Evolutionary conservation across 2,888 invertebrate species (phyloP).

Genomic region (Rambutsinella grinnellia): DNA sequence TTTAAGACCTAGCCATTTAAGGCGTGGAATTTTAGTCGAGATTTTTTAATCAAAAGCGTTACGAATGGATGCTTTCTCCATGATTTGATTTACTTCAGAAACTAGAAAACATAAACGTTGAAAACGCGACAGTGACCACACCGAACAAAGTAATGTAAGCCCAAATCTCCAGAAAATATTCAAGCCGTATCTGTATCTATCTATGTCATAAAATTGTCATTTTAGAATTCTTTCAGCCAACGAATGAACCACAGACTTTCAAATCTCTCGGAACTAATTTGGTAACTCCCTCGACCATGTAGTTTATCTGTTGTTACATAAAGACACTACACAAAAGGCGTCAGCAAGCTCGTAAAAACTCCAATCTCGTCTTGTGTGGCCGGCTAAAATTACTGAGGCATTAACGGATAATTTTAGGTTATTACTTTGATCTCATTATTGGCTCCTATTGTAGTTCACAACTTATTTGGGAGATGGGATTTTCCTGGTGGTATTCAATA

Average conservation of each 20-base stretch:
- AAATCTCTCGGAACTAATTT: constrained; percentile 4
- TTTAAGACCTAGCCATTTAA: too few species aligned
- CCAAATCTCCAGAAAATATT: neutral
- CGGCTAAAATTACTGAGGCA: constrained; percentile 39
- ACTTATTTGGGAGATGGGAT: constrained; percentile 12
- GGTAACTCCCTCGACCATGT: constrained; percentile 29
- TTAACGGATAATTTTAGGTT: constrained; percentile 38
- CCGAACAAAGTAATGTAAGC: too few species aligned
- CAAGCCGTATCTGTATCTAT: too few species aligned
- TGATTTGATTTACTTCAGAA: too few species aligned
- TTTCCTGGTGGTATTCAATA: neutral
- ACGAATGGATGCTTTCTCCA: too few species aligned
- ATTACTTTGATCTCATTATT: constrained; percentile 38
- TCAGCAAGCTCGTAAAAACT: constrained; percentile 46
- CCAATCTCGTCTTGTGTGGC: constrained; percentile 37
- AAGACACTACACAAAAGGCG: constrained; percentile 17
- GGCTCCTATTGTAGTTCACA: constrained; percentile 6
- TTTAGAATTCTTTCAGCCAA: neutral
- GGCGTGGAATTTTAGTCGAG: too few species aligned
- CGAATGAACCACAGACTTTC: neutral
- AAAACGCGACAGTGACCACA: too few species aligned
- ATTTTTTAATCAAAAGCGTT: too few species aligned
- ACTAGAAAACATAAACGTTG: too few species aligned
- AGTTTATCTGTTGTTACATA: neutral
- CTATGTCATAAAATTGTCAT: neutral